Conservation (phyloP, 30 jellyfish, hydroid and myxozoan genomes). For the Rhopilema esculentum region DNA sequence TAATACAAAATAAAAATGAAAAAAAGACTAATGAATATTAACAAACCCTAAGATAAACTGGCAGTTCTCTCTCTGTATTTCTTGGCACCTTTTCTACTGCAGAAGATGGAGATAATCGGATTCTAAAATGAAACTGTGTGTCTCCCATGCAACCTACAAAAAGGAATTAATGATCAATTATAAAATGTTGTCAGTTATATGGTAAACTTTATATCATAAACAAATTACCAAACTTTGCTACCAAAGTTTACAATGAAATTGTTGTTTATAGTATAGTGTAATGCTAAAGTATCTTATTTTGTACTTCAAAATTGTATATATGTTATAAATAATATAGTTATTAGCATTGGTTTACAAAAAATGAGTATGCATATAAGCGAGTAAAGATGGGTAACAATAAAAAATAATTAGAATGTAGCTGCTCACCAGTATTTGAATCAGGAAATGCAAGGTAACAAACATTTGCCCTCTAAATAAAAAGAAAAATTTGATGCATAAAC, state of each 20-base stretch:
- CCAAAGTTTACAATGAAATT: too few relatives aligned
- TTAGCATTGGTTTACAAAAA: too few relatives aligned
- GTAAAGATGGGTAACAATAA: too few relatives aligned
- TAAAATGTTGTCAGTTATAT: background rate
- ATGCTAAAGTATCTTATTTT: too few relatives aligned
- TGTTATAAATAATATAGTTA: too few relatives aligned
- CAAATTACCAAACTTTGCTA: too few relatives aligned
- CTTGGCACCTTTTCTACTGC: background rate
- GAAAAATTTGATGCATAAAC: background rate
- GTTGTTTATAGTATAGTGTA: too few relatives aligned
- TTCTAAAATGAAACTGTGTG: slow-evolving; percentile 88
- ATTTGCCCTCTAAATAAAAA: slow-evolving; percentile 67
- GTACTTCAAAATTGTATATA: too few relatives aligned
- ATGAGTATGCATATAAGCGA: too few relatives aligned
- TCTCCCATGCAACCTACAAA: slow-evolving; percentile 96
- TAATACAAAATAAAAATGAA: background rate
- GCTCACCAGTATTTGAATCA: slow-evolving; percentile 93
- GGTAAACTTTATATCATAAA: too few relatives aligned
- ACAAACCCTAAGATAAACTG: slow-evolving; percentile 68
- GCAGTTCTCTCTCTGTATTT: slow-evolving; percentile 61
- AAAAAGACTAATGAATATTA: background rate
- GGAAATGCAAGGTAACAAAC: slow-evolving; percentile 95
- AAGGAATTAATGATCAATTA: background rate
- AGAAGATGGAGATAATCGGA: slow-evolving; percentile 71
- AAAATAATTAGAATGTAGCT: background rate